These are phyloP conservation scores for Psettodes erumei DNA, from an alignment of 2,113 vertebrate species.

Conservation along the genomic window DNA sequence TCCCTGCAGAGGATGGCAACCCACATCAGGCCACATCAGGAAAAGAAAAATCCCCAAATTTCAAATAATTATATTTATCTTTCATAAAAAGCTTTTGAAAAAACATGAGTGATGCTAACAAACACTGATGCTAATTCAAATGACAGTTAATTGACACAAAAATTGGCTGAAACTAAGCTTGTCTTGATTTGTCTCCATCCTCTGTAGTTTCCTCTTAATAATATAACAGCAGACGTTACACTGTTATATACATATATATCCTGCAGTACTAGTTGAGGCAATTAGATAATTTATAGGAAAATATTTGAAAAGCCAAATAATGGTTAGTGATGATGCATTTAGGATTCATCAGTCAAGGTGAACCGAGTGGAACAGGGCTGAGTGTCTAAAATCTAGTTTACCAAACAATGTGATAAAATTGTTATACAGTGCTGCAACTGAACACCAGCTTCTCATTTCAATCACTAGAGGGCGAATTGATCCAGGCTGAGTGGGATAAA, in stretches of 20 bases:
- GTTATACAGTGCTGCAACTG: not conserved
- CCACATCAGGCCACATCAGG: not conserved
- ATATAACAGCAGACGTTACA: not conserved
- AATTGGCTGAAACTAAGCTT: not conserved
- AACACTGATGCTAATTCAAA: not conserved
- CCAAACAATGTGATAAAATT: not conserved
- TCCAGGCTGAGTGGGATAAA: not conserved
- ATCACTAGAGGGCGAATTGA: not conserved
- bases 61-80: not conserved
- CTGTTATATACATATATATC: not conserved
- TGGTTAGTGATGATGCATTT: not conserved
- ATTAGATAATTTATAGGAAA: not conserved
- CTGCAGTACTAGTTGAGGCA: not conserved
- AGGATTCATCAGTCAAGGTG: not conserved
- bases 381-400: not conserved
- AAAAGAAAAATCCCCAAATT: not conserved
- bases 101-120: not conserved
- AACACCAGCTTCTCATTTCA: conserved; percentile 1
- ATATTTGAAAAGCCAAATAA: not conserved
- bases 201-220: not conserved
- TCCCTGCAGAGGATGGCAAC: conserved; percentile 83
- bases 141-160: not conserved
- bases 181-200: not conserved
- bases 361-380: not conserved
- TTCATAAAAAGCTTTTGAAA: not conserved